Base-by-base conservation (phyloP, 2,113 vertebrate genomes). In the Talpa occidentalis region DNA sequence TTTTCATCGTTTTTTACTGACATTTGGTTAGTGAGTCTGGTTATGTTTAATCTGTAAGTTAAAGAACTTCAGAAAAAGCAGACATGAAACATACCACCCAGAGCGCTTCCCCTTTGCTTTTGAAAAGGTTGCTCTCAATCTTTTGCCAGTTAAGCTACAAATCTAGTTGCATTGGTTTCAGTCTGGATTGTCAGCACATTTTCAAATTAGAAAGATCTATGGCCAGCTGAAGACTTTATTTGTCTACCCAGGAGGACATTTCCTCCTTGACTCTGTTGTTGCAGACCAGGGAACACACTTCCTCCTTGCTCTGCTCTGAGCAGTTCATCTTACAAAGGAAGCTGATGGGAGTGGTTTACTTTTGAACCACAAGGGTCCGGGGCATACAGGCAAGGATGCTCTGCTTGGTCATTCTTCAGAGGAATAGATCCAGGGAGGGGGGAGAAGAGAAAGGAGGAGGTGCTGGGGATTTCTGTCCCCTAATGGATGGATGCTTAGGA, bases 21-120 rank as follows among this genome's bases (percentile, higher is more conserved):
- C 44, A 60, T 54, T 54, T 87, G 66, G 60, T 6, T 67, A 40
- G 44, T 60, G 35, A 69, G 10, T 11, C 60, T 76, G 40, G 42
- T 35, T 32, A 24, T 56, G 26, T 72, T 84, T 72, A n/a, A 72
- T 37, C n/a, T 62, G 16, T 56, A 64, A 81, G 52, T 87, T 56
- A 35, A 66, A 73, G 81, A 77, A 35, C 16, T 67, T 82, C 26
- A 54, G 37, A 49, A 73, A 88, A 73, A 52, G 7, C 59, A 93
- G 22, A 84, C 17, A 56, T 1, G 72, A 21, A 52, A 59, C 12
- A 62, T 40, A 62, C 2, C 49, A n/a, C 14, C 24, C 5, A 60
- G 59, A 89, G 37, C 26, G 74, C 73, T 85, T 88, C 79, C 28
- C 5, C 35, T 92, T 94, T 66, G 40, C 47, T 94, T 88, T 85